Evolutionary conservation across 2,888 invertebrate species (phyloP).

Genomic region (Marasmarcha lunaedactyla): DNA sequence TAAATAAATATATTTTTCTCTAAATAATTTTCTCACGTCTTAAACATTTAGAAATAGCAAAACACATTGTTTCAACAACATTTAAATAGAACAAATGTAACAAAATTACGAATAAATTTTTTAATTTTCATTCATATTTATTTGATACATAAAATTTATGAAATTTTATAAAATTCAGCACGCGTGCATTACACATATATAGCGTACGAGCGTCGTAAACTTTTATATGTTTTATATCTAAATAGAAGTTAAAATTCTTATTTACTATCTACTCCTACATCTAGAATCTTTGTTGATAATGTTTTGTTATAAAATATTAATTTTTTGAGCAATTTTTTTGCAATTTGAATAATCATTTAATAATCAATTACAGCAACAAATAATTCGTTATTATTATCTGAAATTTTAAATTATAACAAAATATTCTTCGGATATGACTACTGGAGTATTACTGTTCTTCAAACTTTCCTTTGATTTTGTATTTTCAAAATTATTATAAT

Average conservation of each 20-base stretch:
- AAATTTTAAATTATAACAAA: too few species aligned
- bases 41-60: too few species aligned
- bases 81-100: slow-evolving; percentile 1
- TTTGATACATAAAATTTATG: slow-evolving; percentile 20
- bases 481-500: background rate
- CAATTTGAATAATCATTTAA: slow-evolving; percentile 16
- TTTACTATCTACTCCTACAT: slow-evolving; percentile 25
- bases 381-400: too few species aligned
- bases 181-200: slow-evolving; percentile 60
- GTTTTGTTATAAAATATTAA: slow-evolving; percentile 5
- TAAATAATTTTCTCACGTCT: background rate
- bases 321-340: slow-evolving; percentile 31
- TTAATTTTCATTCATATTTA: slow-evolving; percentile 24
- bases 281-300: slow-evolving; percentile 18
- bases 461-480: too few species aligned
- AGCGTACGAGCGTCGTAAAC: slow-evolving; percentile 56
- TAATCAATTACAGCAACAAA: too few species aligned
- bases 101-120: background rate
- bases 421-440: too few species aligned
- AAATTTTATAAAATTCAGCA: slow-evolving; percentile 26
- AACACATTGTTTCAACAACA: background rate
- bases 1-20: background rate
- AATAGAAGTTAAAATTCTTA: slow-evolving; percentile 53
- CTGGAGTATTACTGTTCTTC: too few species aligned
- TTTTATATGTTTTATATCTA: slow-evolving; percentile 32